Base-by-base conservation (phyloP, 2,888 invertebrate species). In the Tenthredo amoena region DNA sequence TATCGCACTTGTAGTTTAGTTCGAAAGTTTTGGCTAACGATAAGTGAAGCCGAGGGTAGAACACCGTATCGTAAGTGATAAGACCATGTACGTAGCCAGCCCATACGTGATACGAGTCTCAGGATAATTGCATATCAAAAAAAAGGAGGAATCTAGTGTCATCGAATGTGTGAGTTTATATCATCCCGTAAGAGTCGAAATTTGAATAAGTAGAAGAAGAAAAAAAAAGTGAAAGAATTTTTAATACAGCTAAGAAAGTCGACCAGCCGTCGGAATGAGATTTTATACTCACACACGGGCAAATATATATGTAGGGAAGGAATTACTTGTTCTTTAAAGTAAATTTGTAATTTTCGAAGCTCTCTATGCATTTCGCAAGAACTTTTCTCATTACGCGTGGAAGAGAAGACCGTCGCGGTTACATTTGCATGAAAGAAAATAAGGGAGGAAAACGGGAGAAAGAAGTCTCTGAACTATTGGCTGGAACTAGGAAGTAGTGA, bases 381-480 rank as follows among this genome's bases (percentile, higher is more conserved):
- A 81, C 40, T 81, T 81, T 81, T 81, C 81, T 81, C 81, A 58
- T 81, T 62, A 81, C 81, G 12, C 12, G 58, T 18, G 21, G 10
- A 21, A 62, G 15, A 62, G 37, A 77, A 34, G 40, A 40, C n/a
- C 9, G 31, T 26, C 31, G 77, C 34, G 31, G 77, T 21, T 34
- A 55, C 6, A 47, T 77, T 77, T 55, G 50, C 50, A 31, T 77
- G 77, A 77, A 40, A 12, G 55, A 26, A 77, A 47, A 77, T 4
- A 55, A n/a, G 15, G n/a, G 37, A 2, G 21, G 9, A 34, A 9
- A 50, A 31, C 6, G 40, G 62, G 34, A 37, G 26, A 21, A 62
- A 58, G n/a, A 26, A 47, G 4, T 47, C 76, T 76, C 47, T 26
- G 26, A 47, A 76, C 34, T 76, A 47, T 76, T n/a, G n/a, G 6